Conservation (phyloP, 2,113 vertebrate genomes). For the Cyanoramphus novaezelandiae region DNA sequence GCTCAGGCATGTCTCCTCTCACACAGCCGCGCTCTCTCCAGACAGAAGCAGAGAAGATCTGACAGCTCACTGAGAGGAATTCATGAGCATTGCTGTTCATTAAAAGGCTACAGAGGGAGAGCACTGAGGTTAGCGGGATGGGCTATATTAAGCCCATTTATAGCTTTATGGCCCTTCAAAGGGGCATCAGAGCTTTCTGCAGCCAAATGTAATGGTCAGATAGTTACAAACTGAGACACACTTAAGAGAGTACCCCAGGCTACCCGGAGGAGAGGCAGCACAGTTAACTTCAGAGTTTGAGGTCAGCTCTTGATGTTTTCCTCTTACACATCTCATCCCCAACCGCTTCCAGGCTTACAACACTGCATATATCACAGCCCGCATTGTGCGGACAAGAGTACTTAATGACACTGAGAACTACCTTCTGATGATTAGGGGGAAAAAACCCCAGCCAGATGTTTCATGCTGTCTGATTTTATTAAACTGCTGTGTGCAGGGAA, state of each 20-base stretch:
- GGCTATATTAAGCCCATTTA: slow-evolving; percentile 21
- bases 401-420: slow-evolving; percentile 34
- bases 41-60: not conserved
- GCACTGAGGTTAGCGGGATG: not conserved
- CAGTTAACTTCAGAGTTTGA: slow-evolving; percentile 2
- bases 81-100: not conserved
- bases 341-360: not conserved
- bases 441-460: slow-evolving; percentile 40
- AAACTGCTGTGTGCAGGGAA: not conserved
- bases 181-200: not conserved
- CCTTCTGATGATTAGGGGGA: not conserved
- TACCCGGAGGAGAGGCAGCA: not conserved
- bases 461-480: slow-evolving; percentile 60
- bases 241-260: not conserved
- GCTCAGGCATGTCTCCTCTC: not conserved
- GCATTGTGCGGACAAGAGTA: not conserved
- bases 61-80: not conserved
- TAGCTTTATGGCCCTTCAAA: not conserved
- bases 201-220: not conserved
- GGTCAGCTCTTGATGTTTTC: slow-evolving; percentile 19
- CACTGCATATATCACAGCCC: not conserved
- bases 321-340: not conserved
- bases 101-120: not conserved
- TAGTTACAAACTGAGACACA: not conserved
- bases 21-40: accelerated